These are phyloP conservation scores for Calephelis perditalis DNA, from an alignment of 2,888 invertebrate genomes.

Conservation along the genomic window DNA sequence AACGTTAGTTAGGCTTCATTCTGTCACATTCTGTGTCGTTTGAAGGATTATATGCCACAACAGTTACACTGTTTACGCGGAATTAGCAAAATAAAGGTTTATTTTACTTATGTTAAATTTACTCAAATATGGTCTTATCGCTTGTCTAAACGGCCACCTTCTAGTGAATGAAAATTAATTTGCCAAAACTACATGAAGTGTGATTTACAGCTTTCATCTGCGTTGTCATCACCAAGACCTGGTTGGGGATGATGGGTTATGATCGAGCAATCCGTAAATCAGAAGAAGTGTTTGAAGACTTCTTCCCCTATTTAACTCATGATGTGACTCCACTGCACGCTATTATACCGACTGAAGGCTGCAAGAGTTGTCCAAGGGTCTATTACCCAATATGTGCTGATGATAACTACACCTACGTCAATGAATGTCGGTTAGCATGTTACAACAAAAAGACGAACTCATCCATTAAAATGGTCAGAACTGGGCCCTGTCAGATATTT, in stretches of 20 bases:
- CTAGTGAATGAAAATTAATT: too few species aligned
- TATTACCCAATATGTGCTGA: slow-evolving; percentile 42
- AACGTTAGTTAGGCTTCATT: too few species aligned
- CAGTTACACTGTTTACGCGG: too few species aligned
- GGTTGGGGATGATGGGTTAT: neutral
- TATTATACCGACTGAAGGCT: slow-evolving; percentile 22
- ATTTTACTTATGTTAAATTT: too few species aligned
- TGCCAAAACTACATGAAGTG: too few species aligned
- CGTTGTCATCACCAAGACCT: neutral
- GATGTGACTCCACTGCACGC: slow-evolving; percentile 25
- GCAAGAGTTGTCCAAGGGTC: slow-evolving; percentile 36
- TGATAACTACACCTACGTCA: slow-evolving; percentile 41
- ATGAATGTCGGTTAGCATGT: slow-evolving; percentile 41
- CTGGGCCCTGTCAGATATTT: slow-evolving; percentile 29
- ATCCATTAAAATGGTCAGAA: slow-evolving; percentile 23
- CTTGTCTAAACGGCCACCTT: too few species aligned
- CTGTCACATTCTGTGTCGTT: too few species aligned
- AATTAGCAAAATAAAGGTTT: too few species aligned
- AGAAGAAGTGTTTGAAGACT: slow-evolving; percentile 16
- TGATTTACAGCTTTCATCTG: neutral
- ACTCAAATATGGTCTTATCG: too few species aligned
- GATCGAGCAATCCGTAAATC: neutral
- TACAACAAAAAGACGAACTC: slow-evolving; percentile 28
- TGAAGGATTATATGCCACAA: too few species aligned
- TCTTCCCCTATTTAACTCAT: slow-evolving; percentile 16